Percentiles rank a stretch among this genome's conserved stretches.
These are phyloP conservation scores for Andrena praecox DNA, from an alignment of 2,888 invertebrate genomes.

Conservation along the genomic window DNA sequence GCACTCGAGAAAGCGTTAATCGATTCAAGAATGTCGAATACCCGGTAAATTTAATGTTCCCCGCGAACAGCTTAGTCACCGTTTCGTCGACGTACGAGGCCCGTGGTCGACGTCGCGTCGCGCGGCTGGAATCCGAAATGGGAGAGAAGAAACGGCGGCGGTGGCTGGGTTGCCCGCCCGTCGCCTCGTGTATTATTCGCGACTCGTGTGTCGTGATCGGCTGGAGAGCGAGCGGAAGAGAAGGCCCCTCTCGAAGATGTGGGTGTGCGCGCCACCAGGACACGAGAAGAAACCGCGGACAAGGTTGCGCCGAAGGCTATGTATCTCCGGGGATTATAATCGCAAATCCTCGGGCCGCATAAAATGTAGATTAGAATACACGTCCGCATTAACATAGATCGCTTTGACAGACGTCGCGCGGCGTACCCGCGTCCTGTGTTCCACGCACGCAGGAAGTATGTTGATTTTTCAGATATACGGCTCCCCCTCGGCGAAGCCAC, in stretches of 20 bases:
- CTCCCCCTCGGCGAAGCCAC: constrained; percentile 13
- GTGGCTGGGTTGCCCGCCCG: background rate
- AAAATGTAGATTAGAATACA: constrained; percentile 75
- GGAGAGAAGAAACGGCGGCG: constrained; percentile 28
- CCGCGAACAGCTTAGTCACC: constrained; percentile 77
- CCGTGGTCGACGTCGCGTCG: constrained; percentile 7
- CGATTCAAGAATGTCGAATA: constrained; percentile 71
- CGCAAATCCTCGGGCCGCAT: constrained; percentile 69
- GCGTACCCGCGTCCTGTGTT: constrained; percentile 5
- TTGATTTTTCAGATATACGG: constrained; percentile 41
- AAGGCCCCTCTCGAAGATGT: constrained; percentile 8
- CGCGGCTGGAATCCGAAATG: constrained; percentile 68
- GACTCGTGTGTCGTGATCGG: constrained; percentile 31
- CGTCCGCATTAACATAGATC: constrained; percentile 68
- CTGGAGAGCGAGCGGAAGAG: background rate
- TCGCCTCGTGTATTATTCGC: constrained; percentile 40
- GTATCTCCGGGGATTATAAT: constrained; percentile 70
- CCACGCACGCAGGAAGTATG: constrained; percentile 24
- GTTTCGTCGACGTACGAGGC: constrained; percentile 45
- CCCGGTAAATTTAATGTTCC: constrained; percentile 68
- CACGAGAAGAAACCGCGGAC: constrained; percentile 35
- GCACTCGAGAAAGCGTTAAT: constrained; percentile 63
- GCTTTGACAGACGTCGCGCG: constrained; percentile 59
- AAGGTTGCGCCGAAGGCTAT: constrained; percentile 57
- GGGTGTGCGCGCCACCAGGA: constrained; percentile 28